These are phyloP conservation scores for Telmatochromis sp. DNA, from an alignment of 2,113 vertebrate species.

Conservation along the genomic window DNA sequence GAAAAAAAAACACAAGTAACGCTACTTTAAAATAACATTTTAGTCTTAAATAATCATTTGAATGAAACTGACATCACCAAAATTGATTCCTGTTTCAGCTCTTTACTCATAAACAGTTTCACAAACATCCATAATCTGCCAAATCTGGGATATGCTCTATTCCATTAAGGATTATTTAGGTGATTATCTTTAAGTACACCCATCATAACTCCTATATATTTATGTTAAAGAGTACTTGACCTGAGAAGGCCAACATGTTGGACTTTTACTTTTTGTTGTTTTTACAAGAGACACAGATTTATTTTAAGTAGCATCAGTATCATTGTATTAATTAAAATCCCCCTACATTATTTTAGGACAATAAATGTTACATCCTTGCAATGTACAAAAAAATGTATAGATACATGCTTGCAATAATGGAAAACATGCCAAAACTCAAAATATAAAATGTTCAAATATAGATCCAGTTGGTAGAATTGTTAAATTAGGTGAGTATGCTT, in stretches of 20 bases:
- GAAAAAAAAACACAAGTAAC: accelerated
- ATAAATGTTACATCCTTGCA: not conserved
- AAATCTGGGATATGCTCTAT: not conserved
- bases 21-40: not conserved
- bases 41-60: not conserved
- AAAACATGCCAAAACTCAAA: not conserved
- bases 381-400: not conserved
- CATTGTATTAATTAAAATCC: not conserved
- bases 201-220: not conserved
- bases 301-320: not conserved
- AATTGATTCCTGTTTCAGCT: not conserved
- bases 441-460: too few relatives aligned
- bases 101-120: not conserved
- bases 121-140: not conserved
- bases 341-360: not conserved
- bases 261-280: not conserved
- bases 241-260: not conserved
- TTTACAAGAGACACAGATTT: not conserved
- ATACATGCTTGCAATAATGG: not conserved
- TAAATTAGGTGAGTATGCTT: not conserved
- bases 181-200: not conserved
- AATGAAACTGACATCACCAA: not conserved
- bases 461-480: not conserved
- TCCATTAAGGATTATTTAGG: not conserved
- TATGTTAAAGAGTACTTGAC: not conserved